Evolutionary conservation across 92 coral and sea anemone species (phyloP).

Genomic region (Ricordea florida): DNA sequence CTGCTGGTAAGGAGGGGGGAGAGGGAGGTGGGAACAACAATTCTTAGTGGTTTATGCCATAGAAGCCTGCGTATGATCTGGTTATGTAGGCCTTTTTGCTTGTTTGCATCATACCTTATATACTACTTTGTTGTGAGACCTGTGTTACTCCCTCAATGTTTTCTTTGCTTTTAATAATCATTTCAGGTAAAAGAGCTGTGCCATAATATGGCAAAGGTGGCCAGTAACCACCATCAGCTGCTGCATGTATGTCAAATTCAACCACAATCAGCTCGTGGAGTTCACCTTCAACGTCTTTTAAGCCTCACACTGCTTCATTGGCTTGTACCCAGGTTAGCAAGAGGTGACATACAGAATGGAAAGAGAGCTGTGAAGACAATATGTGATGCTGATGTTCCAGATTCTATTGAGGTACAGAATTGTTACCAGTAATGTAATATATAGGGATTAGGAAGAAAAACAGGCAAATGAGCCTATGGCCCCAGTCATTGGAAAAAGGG

Average conservation of each 20-base stretch:
- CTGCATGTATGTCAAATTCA: slow-evolving; percentile 76
- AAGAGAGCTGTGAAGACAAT: not conserved
- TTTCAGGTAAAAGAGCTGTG: slow-evolving; percentile 78
- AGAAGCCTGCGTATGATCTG: too few species aligned
- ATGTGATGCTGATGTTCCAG: slow-evolving; percentile 14
- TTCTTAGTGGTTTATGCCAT: too few species aligned
- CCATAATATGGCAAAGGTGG: slow-evolving; percentile 44
- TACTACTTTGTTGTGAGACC: not conserved
- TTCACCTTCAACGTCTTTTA: slow-evolving; percentile 59
- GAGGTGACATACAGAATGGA: not conserved
- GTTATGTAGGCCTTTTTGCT: too few species aligned
- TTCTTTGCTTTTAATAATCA: not conserved
- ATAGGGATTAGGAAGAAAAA: too few species aligned
- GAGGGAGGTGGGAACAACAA: too few species aligned
- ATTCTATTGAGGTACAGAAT: slow-evolving; percentile 3
- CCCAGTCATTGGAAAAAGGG: too few species aligned
- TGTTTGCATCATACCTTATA: too few species aligned
- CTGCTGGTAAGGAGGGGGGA: too few species aligned
- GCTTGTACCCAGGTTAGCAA: slow-evolving; percentile 26
- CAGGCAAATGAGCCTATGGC: too few species aligned
- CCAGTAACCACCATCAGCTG: slow-evolving; percentile 69
- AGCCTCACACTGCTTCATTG: slow-evolving; percentile 49
- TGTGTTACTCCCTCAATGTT: not conserved
- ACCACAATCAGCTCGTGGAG: slow-evolving; percentile 81
- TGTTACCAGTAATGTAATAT: too few species aligned